Base-by-base conservation (phyloP, 2,888 invertebrate genomes). In the Apodemia mormo region DNA sequence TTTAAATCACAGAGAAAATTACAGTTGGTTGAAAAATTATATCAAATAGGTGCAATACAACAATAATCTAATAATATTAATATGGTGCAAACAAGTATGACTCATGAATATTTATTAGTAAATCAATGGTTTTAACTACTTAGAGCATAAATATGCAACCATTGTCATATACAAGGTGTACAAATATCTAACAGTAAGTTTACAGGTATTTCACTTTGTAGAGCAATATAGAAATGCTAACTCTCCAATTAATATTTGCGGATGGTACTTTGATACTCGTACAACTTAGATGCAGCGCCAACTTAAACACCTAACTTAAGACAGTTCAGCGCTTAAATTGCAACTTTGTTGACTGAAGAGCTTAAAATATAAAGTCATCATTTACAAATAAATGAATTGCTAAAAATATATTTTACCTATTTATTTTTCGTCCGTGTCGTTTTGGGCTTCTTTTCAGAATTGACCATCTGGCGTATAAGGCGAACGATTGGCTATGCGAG, bases 171-270 rank as follows among this genome's bases (percentile, higher is more conserved):
- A 29, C 56, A 29, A 22, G 56, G 29, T 56, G 56, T 9, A n/a
- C 29, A 10, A 29, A 14, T 49, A 49, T 2, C 49, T 22, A 49
- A 12, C 5, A 49, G 49, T 14, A 49, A 49, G 12, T 68, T 68
- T 64, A 33, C 68, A 72, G 72, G 70, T 72, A 70, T 74, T 74
- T 74, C 70, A 68, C 74, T 73, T 73, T 73, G 71, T 61, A 54
- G 64, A 58, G 45, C 68, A 72, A 66, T 71, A 68, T 40, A 66
- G 72, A 58, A 68, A 54, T 64, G 68, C 72, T 70, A 72, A 70
- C 74, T 74, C 74, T 72, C 82, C 82, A 84, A 86, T 86, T 87
- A 86, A 88, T 89, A 88, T 88, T 87, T 87, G 85, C 85, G 81
- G 75, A 84, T 86, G 85, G 83, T 85, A 84, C 83, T 86, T 86